These are phyloP conservation scores for Cydia strobilella DNA, from an alignment of 1,140 invertebrate genomes.

Conservation along the genomic window DNA sequence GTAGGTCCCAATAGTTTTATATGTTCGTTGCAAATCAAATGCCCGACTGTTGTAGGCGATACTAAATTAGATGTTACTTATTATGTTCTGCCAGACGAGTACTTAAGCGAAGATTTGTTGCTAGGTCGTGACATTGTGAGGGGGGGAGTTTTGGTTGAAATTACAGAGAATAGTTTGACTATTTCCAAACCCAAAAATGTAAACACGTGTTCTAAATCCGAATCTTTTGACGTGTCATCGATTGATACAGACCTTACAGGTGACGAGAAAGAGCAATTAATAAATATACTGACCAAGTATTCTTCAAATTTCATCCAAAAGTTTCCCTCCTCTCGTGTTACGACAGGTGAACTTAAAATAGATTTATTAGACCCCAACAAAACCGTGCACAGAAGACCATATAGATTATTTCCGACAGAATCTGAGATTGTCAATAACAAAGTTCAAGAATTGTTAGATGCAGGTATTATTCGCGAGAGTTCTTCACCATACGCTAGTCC, in stretches of 20 bases:
- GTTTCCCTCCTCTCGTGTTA: slow-evolving; percentile 10
- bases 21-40: too few species aligned
- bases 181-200: neutral
- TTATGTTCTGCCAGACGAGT: slow-evolving; percentile 31
- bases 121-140: slow-evolving; percentile 38
- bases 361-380: slow-evolving; percentile 30
- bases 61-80: slow-evolving; percentile 6
- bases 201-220: neutral
- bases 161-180: neutral
- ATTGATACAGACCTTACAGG: slow-evolving; percentile 35
- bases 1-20: slow-evolving; percentile 29
- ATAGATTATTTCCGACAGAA: slow-evolving; percentile 39
- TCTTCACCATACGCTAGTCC: slow-evolving; percentile 44
- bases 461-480: slow-evolving; percentile 36
- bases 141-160: slow-evolving; percentile 9
- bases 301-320: slow-evolving; percentile 21
- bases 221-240: neutral
- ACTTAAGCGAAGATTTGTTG: slow-evolving; percentile 1
- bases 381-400: slow-evolving; percentile 37
- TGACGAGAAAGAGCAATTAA: slow-evolving; percentile 13
- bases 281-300: slow-evolving; percentile 24
- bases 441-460: slow-evolving; percentile 35
- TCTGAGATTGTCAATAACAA: slow-evolving; percentile 35
- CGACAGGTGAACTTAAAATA: slow-evolving; percentile 34
- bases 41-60: neutral